Evolutionary conservation across 2,113 vertebrate species (phyloP).

Genomic region (Ceyx melanurus): DNA sequence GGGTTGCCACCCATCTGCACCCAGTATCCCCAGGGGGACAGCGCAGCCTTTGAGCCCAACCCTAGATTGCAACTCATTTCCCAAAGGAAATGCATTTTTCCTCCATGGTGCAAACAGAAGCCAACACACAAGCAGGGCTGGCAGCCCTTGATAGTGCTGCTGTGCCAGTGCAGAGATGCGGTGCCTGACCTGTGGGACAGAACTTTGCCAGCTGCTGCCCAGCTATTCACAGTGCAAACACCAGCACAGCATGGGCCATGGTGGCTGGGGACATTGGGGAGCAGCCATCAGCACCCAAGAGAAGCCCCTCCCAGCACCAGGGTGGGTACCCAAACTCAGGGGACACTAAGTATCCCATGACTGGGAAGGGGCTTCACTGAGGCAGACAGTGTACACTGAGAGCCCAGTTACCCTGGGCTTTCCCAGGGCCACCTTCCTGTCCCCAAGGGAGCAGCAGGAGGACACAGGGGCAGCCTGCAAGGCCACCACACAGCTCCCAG

Average conservation of each 20-base stretch:
- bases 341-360: background rate
- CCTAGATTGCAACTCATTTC: background rate
- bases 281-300: fast-evolving
- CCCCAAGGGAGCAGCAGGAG: background rate
- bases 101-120: background rate
- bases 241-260: background rate
- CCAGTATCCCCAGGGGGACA: background rate
- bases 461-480: background rate
- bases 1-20: background rate
- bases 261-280: background rate
- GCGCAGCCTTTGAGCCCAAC: background rate
- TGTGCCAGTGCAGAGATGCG: background rate
- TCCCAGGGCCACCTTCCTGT: background rate
- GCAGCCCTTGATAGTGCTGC: background rate
- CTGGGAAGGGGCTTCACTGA: fast-evolving
- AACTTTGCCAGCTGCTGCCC: background rate
- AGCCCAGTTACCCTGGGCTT: background rate
- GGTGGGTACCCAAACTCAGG: background rate
- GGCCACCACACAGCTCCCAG: background rate
- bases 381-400: fast-evolving
- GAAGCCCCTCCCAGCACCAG: background rate
- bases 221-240: background rate
- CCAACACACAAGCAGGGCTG: background rate
- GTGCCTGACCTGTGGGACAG: background rate
- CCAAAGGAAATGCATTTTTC: background rate